Percentiles rank a stretch among this genome's conserved stretches.
phyloP scores from a whole-genome alignment of 2,113 vertebrate species.

The Corapipo altera region DNA sequence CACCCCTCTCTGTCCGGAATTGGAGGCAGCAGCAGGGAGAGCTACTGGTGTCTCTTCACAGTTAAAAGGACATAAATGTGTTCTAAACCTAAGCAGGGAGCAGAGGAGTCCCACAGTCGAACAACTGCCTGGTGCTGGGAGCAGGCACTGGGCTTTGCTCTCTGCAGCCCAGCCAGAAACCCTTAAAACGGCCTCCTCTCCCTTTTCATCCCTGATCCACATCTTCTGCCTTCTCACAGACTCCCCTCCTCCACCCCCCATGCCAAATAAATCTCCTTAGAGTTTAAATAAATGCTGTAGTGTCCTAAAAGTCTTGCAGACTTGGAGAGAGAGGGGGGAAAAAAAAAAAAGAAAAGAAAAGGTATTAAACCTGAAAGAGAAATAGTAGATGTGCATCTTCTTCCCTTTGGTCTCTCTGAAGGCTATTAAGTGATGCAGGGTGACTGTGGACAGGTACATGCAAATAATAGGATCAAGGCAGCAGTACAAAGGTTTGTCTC shows the following conservation, averaged over 20 bases:
- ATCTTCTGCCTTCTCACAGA: background rate
- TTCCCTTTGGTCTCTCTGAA: slow-evolving; percentile 64
- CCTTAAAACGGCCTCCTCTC: background rate
- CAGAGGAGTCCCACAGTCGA: background rate
- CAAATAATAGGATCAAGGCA: slow-evolving; percentile 78
- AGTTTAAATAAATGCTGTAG: slow-evolving; percentile 12
- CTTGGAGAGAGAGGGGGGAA: accelerated
- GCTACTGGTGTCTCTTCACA: background rate
- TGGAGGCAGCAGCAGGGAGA: background rate
- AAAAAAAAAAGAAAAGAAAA: background rate
- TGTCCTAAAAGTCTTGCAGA: slow-evolving; percentile 16
- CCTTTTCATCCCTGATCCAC: background rate
- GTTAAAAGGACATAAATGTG: background rate
- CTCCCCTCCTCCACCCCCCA: background rate
- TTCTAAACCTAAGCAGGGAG: background rate
- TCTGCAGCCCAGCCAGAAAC: background rate
- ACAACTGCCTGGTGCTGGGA: background rate
- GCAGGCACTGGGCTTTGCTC: background rate
- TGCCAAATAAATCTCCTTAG: slow-evolving; percentile 39
- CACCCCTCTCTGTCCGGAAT: background rate
- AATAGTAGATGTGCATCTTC: slow-evolving; percentile 69
- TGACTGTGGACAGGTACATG: slow-evolving; percentile 76
- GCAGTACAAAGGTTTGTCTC: slow-evolving; percentile 67
- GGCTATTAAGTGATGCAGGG: slow-evolving; percentile 69
- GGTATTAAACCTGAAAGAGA: slow-evolving; percentile 63